phyloP scores from a whole-genome alignment of 2,888 invertebrate species.

The Pammene fasciana region DNA sequence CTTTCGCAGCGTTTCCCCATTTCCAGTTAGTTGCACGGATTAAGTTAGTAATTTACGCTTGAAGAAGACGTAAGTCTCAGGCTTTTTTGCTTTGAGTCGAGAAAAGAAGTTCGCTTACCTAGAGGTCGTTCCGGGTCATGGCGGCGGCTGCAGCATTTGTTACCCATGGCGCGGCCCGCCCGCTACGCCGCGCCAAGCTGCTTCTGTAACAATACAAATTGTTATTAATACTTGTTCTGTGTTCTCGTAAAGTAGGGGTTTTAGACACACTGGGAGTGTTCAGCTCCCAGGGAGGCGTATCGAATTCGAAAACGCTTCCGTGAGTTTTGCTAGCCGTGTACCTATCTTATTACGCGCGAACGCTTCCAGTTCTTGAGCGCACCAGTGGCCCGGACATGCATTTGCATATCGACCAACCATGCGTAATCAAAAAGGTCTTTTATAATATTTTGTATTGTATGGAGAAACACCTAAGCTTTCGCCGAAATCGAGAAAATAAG shows the following conservation, averaged over 20 bases:
- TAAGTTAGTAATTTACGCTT: too few relatives aligned
- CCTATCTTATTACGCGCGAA: background rate
- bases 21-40: too few relatives aligned
- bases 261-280: background rate
- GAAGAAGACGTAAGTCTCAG: too few relatives aligned
- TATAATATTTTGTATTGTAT: background rate
- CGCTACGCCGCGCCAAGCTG: constrained; percentile 79
- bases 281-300: constrained; percentile 10
- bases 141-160: constrained; percentile 94
- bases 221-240: constrained; percentile 22
- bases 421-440: too few relatives aligned
- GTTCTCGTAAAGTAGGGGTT: constrained; percentile 6
- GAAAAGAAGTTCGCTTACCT: constrained; percentile 63
- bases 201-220: constrained; percentile 62
- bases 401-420: background rate
- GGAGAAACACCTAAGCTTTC: background rate
- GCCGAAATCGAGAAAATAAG: constrained; percentile 11
- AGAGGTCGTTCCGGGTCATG: constrained; percentile 88
- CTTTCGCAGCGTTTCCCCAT: too few relatives aligned
- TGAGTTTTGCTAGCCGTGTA: constrained; percentile 8
- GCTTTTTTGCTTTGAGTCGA: too few relatives aligned
- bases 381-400: background rate
- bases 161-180: constrained; percentile 89
- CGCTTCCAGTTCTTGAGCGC: background rate
- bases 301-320: constrained; percentile 9